Conservation (phyloP, 2,113 vertebrate species). For the Scolopax mira region DNA sequence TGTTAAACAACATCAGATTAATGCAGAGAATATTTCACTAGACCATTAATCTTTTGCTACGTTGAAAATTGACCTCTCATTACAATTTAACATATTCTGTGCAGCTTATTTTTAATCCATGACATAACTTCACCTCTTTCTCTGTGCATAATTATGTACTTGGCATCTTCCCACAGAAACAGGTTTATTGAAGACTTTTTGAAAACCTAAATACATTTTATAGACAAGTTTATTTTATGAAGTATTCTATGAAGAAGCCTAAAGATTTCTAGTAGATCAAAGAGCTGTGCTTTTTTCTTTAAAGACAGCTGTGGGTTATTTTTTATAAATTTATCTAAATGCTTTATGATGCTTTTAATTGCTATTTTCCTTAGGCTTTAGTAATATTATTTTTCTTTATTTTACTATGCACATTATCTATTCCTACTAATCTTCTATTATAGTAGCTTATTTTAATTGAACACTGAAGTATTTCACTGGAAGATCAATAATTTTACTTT, state of each 20-base stretch:
- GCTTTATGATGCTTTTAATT: neutral
- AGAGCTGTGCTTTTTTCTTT: neutral
- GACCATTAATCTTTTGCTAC: neutral
- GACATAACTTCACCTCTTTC: neutral
- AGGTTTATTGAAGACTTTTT: neutral
- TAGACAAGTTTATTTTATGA: neutral
- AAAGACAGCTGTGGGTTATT: neutral
- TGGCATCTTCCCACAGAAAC: neutral
- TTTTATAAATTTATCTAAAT: neutral
- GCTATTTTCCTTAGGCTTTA: neutral
- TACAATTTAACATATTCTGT: neutral
- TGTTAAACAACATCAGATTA: neutral
- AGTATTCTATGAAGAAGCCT: neutral
- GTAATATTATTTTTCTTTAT: neutral
- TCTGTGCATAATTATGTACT: neutral
- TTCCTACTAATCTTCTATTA: neutral
- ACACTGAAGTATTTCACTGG: neutral
- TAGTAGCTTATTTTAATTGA: neutral
- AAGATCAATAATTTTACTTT: neutral
- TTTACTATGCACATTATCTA: neutral
- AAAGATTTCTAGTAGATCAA: neutral
- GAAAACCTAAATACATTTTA: neutral
- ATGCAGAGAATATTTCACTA: neutral
- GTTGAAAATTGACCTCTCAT: neutral
- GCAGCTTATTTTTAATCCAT: neutral